phyloP scores from a whole-genome alignment of 2,888 invertebrate species.

The Stramonita haemastoma region DNA sequence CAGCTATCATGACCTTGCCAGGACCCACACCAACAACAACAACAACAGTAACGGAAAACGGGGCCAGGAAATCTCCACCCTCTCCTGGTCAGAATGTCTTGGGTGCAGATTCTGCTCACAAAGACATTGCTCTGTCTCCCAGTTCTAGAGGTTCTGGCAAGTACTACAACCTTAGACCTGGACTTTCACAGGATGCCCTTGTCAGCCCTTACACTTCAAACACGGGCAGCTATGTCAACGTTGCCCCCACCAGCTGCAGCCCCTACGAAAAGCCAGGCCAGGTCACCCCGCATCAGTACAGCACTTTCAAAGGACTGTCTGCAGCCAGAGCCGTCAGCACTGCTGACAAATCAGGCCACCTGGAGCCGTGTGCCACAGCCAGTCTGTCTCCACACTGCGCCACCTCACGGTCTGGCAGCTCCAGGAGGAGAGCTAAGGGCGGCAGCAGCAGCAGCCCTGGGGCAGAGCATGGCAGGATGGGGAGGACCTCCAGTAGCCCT shows the following conservation, averaged over 20 bases:
- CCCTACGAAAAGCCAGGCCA: not conserved
- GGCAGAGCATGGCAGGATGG: not conserved
- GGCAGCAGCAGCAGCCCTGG: not conserved
- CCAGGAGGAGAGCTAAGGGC: not conserved
- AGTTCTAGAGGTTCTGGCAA: not conserved
- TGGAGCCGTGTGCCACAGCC: not conserved
- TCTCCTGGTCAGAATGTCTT: not conserved
- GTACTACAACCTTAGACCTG: conserved; percentile 10
- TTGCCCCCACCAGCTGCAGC: not conserved
- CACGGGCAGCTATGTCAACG: not conserved
- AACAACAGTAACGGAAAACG: not conserved
- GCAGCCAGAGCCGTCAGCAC: not conserved
- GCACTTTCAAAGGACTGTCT: not conserved
- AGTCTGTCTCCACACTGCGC: not conserved
- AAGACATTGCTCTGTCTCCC: not conserved
- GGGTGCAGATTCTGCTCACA: not conserved
- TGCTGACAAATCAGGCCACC: not conserved
- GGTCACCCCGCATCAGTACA: not conserved
- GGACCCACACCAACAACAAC: not conserved
- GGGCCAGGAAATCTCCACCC: not conserved
- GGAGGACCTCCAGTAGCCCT: not conserved
- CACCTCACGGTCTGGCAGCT: not conserved
- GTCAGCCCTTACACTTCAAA: not conserved
- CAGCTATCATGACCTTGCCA: not conserved
- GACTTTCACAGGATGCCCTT: too few relatives aligned